Percentiles rank a stretch among this genome's conserved stretches.
Conservation (phyloP, 2,113 vertebrate species). For the Lagenorhynchus albirostris region DNA sequence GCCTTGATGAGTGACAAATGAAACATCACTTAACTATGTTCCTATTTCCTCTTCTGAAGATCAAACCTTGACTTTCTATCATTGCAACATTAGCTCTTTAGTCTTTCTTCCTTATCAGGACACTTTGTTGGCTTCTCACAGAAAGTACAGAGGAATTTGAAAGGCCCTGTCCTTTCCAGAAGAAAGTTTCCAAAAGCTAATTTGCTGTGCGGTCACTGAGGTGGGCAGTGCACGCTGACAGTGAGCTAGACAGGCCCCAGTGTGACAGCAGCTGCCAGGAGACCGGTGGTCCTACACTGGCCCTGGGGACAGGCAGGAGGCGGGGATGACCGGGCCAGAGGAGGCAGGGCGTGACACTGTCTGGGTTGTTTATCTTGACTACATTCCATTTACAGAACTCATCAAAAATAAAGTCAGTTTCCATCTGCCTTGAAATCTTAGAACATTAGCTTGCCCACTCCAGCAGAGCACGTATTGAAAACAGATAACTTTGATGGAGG, state of each 20-base stretch:
- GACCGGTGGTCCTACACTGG: rapidly evolving
- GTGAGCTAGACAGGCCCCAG: not conserved
- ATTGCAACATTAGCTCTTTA: not conserved
- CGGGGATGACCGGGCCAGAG: rapidly evolving
- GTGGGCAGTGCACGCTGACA: rapidly evolving
- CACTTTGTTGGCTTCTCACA: not conserved
- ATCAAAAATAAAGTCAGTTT: not conserved
- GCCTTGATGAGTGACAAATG: not conserved
- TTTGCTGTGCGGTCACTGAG: rapidly evolving
- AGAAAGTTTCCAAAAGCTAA: not conserved
- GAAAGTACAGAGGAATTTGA: not conserved
- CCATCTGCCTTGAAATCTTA: not conserved
- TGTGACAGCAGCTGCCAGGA: not conserved
- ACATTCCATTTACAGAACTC: not conserved
- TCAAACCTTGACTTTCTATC: not conserved
- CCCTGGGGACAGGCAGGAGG: not conserved
- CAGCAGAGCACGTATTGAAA: not conserved
- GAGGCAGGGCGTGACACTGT: rapidly evolving
- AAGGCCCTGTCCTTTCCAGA: not conserved
- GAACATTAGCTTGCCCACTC: not conserved
- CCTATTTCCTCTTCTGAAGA: not conserved
- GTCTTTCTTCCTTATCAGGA: not conserved
- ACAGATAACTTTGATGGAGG: too few species aligned
- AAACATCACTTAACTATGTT: not conserved
- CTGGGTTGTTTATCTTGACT: not conserved